phyloP scores from a whole-genome alignment of 2,888 invertebrate genomes.

The Cecidostiba fungosa region DNA sequence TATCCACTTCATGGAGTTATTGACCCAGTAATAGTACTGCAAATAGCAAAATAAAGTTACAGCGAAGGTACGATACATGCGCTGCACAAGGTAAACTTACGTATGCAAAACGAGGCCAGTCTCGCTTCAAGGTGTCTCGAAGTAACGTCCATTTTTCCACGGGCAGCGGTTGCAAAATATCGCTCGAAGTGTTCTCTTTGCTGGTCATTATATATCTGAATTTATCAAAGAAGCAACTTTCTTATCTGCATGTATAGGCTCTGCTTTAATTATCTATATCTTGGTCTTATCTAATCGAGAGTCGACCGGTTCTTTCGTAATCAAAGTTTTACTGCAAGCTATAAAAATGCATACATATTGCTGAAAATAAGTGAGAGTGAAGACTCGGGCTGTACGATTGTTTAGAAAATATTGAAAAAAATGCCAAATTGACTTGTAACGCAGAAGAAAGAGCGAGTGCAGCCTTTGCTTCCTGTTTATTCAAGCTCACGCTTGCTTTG shows the following conservation, averaged over 20 bases:
- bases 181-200: neutral
- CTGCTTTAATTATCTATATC: too few species aligned
- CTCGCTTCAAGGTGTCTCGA: neutral
- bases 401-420: constrained; percentile 17
- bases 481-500: constrained; percentile 32
- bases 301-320: neutral
- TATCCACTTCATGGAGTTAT: constrained; percentile 77
- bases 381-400: neutral
- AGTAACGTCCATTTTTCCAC: neutral
- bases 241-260: too few species aligned
- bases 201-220: too few species aligned
- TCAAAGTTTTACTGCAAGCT: neutral
- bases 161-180: constrained; percentile 16
- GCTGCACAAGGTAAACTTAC: constrained; percentile 1
- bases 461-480: constrained; percentile 36
- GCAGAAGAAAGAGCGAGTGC: neutral
- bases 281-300: neutral
- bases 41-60: neutral
- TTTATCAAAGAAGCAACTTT: too few species aligned
- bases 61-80: neutral
- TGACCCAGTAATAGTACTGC: constrained; percentile 67
- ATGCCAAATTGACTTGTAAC: constrained; percentile 15
- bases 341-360: neutral
- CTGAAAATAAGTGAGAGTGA: neutral
- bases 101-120: constrained; percentile 22